Conservation (phyloP, 2,888 invertebrate species). For the Choristoneura rosaceana region DNA sequence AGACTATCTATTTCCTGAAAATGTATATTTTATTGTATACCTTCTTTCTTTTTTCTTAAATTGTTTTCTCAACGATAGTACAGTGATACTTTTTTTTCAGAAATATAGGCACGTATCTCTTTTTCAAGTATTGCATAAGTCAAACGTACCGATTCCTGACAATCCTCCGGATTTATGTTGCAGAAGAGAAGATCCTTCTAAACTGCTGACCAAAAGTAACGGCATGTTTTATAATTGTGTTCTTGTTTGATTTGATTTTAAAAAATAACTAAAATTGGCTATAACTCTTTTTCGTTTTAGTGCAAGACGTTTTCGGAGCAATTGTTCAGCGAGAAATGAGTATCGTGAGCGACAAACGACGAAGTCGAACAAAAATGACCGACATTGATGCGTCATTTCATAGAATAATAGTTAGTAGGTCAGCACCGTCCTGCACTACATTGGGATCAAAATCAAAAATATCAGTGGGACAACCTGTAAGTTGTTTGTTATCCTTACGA, state of each 20-base stretch:
- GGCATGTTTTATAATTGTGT: background rate
- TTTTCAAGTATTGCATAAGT: constrained; percentile 78
- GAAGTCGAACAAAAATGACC: constrained; percentile 48
- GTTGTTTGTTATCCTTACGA: constrained; percentile 32
- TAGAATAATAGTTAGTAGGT: constrained; percentile 53
- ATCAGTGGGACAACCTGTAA: constrained; percentile 56
- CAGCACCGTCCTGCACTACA: constrained; percentile 57
- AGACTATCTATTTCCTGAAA: no score
- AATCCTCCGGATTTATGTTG: constrained; percentile 47
- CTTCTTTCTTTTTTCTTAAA: no score
- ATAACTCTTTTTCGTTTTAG: constrained; percentile 54
- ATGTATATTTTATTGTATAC: no score
- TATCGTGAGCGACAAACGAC: constrained; percentile 55
- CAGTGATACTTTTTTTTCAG: constrained; percentile 56
- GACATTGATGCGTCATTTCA: constrained; percentile 64
- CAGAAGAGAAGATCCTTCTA: constrained; percentile 68
- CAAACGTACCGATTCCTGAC: constrained; percentile 58
- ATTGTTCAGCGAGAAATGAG: constrained; percentile 70
- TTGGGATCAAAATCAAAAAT: constrained; percentile 50
- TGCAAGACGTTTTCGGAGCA: constrained; percentile 69
- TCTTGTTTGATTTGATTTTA: background rate
- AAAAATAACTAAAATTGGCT: background rate
- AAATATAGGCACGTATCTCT: constrained; percentile 70
- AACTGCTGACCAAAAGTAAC: constrained; percentile 71
- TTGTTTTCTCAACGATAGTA: background rate